Evolutionary conservation across 2,113 vertebrate species (phyloP).

Genomic region (Gobius niger): DNA sequence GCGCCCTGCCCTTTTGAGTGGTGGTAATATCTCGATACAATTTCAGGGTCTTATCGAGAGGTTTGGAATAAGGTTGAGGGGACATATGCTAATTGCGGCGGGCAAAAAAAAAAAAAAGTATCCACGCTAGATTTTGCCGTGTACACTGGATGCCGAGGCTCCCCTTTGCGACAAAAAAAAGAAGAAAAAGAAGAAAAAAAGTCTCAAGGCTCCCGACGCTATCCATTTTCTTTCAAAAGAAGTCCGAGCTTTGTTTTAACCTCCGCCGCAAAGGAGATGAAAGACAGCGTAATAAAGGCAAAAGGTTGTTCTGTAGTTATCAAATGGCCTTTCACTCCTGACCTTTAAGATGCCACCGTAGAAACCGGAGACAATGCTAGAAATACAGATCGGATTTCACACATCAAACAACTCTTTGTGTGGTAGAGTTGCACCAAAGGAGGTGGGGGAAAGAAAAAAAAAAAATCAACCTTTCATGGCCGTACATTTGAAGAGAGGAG

Average conservation of each 20-base stretch:
- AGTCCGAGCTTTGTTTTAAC: constrained; percentile 75
- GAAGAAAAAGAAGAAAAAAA: no score
- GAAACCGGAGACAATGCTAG: constrained; percentile 74
- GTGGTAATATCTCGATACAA: constrained; percentile 68
- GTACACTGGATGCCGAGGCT: constrained; percentile 56
- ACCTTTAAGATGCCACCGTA: constrained; percentile 81
- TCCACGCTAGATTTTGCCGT: constrained; percentile 58
- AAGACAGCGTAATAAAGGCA: constrained; percentile 72
- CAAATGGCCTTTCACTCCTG: constrained; percentile 80
- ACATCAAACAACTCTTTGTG: constrained; percentile 74
- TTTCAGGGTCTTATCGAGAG: constrained; percentile 66
- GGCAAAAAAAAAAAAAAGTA: constrained; percentile 50
- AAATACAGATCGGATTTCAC: constrained; percentile 74
- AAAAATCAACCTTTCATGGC: constrained; percentile 62
- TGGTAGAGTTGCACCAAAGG: constrained; percentile 55
- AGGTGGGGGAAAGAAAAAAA: constrained; percentile 35
- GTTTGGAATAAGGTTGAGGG: constrained; percentile 64
- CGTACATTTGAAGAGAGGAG: constrained; percentile 57
- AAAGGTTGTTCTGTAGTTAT: constrained; percentile 78
- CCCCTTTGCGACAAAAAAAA: constrained; percentile 56
- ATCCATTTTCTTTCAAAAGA: constrained; percentile 70
- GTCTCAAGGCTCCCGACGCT: constrained; percentile 59
- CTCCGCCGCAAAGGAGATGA: constrained; percentile 72
- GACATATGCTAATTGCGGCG: constrained; percentile 71
- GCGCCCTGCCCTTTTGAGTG: constrained; percentile 61